A percentile compares a stretch with the other conserved stretches of the same genome.
phyloP scores from a whole-genome alignment of 1,140 invertebrate genomes.

The Aleiodes sp. region DNA sequence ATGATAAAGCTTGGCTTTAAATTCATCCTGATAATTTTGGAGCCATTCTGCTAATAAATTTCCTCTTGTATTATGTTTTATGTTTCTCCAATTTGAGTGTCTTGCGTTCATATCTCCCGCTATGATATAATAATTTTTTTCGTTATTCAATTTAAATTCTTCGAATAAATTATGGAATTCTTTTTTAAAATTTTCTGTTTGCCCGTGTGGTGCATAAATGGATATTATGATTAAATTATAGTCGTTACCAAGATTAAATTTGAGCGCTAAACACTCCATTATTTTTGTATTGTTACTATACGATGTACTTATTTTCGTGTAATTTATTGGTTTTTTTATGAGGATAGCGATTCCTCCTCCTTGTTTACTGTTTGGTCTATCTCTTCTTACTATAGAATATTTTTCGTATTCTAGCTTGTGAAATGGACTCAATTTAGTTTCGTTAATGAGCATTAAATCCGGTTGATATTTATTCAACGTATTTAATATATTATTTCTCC shows the following conservation, averaged over 20 bases:
- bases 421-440: conserved; percentile 22
- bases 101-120: conserved; percentile 42
- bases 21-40: conserved; percentile 11
- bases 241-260: not conserved
- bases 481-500: conserved; percentile 1
- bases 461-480: conserved; percentile 8
- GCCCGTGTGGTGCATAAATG: not conserved
- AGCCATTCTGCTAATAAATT: conserved; percentile 29
- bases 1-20: conserved; percentile 27
- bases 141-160: not conserved
- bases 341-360: conserved; percentile 22
- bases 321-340: conserved; percentile 20
- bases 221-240: not conserved
- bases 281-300: not conserved
- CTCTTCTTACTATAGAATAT: conserved; percentile 24
- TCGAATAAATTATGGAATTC: not conserved
- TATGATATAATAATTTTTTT: conserved; percentile 40
- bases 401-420: conserved; percentile 22
- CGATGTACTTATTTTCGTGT: not conserved
- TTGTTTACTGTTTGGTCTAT: conserved; percentile 22
- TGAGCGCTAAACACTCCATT: not conserved
- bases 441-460: conserved; percentile 18
- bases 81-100: conserved; percentile 32
- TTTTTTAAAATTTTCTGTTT: not conserved
- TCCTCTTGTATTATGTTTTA: conserved; percentile 24